Conservation (phyloP, 2,797 vertebrate species). For the Brachymystax lenok region DNA sequence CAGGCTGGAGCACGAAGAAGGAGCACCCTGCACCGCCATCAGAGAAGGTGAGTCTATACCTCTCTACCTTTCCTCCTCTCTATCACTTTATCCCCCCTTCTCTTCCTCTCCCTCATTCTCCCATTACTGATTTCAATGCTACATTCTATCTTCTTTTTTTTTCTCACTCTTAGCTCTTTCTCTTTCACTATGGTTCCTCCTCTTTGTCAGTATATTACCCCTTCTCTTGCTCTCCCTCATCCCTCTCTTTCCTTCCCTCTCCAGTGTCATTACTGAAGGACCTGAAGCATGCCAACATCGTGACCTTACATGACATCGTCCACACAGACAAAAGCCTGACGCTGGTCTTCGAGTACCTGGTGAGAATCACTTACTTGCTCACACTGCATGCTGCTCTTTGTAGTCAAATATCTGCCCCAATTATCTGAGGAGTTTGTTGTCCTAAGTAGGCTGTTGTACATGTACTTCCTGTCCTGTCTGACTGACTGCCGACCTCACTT, state of each 20-base stretch:
- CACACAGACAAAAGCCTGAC: slow-evolving; percentile 99
- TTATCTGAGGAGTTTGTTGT: not conserved
- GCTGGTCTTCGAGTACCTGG: slow-evolving; percentile 97
- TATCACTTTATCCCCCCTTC: not conserved
- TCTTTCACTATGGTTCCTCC: not conserved
- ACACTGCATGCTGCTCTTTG: slow-evolving; percentile 2
- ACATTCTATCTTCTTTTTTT: not conserved
- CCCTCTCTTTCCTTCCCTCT: slow-evolving; percentile 22
- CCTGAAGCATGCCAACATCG: slow-evolving; percentile 98
- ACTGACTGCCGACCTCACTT: not conserved
- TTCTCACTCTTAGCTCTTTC: too few relatives aligned
- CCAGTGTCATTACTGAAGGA: slow-evolving; percentile 97
- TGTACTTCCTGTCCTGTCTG: not conserved
- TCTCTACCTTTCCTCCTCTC: not conserved
- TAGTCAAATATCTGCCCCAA: not conserved
- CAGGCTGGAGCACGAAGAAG: slow-evolving; percentile 94
- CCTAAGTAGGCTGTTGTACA: not conserved
- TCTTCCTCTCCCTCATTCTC: slow-evolving; percentile 24
- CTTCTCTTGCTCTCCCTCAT: not conserved
- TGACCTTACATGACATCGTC: slow-evolving; percentile 97
- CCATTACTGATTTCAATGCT: not conserved
- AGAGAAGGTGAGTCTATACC: slow-evolving; percentile 83
- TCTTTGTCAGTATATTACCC: not conserved
- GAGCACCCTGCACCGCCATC: slow-evolving; percentile 96
- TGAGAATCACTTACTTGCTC: slow-evolving; percentile 62